Conservation (phyloP, 2,797 vertebrate genomes). For the Huso huso region DNA sequence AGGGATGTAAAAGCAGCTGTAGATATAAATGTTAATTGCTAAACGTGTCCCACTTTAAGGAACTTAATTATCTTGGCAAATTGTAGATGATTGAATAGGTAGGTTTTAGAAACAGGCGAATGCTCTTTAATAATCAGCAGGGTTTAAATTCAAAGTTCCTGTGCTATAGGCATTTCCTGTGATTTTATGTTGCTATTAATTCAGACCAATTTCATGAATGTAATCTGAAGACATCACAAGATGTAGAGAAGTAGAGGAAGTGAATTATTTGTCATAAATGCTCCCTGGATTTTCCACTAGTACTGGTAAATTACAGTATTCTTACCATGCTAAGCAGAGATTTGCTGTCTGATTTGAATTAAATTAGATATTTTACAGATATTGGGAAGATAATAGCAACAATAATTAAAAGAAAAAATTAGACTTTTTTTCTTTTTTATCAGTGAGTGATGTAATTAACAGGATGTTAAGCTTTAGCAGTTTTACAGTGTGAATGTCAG, state of each 20-base stretch:
- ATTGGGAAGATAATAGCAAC: no score
- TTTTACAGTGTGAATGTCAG: no score
- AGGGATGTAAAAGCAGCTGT: conserved; percentile 35
- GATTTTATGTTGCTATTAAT: conserved; percentile 13
- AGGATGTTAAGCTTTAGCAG: no score
- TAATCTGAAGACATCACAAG: neutral
- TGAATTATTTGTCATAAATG: neutral
- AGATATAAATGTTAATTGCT: neutral
- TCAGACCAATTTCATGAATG: conserved; percentile 6
- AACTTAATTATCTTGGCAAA: conserved; percentile 36
- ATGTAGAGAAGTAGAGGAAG: neutral
- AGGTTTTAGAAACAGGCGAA: conserved; percentile 24
- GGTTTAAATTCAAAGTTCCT: conserved; percentile 2
- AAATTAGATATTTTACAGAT: no score
- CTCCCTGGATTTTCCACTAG: conserved; percentile 5
- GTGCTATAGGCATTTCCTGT: conserved; percentile 15
- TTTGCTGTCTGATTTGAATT: no score
- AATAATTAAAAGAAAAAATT: no score
- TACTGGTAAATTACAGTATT: no score
- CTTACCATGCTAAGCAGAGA: no score
- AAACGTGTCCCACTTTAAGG: conserved; percentile 32
- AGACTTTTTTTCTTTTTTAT: no score
- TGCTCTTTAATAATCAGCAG: conserved; percentile 8
- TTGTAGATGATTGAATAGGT: conserved; percentile 41
- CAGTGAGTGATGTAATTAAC: no score